Percentiles rank a stretch among this genome's conserved stretches.
These are phyloP conservation scores for Blastobasis lacticolella DNA, from an alignment of 2,888 invertebrate species.

Conservation along the genomic window DNA sequence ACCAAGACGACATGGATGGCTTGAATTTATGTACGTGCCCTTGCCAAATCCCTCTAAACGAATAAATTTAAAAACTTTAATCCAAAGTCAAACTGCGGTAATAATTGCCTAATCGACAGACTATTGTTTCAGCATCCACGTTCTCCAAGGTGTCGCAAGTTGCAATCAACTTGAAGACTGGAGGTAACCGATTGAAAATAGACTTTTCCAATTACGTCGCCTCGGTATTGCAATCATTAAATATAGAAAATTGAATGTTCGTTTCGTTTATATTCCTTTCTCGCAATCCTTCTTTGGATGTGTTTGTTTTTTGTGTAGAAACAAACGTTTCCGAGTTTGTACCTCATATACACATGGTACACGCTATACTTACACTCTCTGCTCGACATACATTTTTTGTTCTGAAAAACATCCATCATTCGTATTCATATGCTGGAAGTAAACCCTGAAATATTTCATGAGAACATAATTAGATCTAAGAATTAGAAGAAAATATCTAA, in stretches of 20 bases:
- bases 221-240: slow-evolving; percentile 54
- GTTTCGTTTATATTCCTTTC: slow-evolving; percentile 11
- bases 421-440: slow-evolving; percentile 11
- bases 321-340: too few relatives aligned
- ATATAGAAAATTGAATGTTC: slow-evolving; percentile 36
- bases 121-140: slow-evolving; percentile 65
- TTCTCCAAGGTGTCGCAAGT: slow-evolving; percentile 76
- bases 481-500: too few relatives aligned
- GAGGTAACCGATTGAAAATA: slow-evolving; percentile 72
- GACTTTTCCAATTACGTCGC: slow-evolving; percentile 70
- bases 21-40: slow-evolving; percentile 66
- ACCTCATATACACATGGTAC: too few relatives aligned
- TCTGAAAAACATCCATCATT: slow-evolving; percentile 42
- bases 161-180: slow-evolving; percentile 71
- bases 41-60: neutral
- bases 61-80: too few relatives aligned
- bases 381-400: slow-evolving; percentile 14
- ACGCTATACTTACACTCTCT: slow-evolving; percentile 23
- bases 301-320: too few relatives aligned
- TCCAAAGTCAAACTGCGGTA: too few relatives aligned
- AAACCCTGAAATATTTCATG: too few relatives aligned
- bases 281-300: slow-evolving; percentile 1
- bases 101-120: neutral
- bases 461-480: too few relatives aligned
- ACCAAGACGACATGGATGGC: slow-evolving; percentile 55